These are phyloP conservation scores for Frankliniella fusca DNA, from an alignment of 2,888 invertebrate species.

Conservation along the genomic window DNA sequence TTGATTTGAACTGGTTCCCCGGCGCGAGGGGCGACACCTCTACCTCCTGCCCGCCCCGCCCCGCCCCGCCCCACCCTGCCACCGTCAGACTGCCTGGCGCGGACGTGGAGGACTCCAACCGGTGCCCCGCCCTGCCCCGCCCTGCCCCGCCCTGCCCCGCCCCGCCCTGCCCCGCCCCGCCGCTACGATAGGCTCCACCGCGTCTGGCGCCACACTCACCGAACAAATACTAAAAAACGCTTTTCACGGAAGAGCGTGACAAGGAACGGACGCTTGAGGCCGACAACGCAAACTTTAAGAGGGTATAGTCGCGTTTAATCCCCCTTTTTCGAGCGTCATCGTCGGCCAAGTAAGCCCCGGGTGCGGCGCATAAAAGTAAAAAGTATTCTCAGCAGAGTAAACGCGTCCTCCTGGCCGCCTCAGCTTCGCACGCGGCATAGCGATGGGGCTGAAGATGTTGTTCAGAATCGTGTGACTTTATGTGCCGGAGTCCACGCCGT, in stretches of 20 bases:
- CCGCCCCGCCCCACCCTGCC: not conserved
- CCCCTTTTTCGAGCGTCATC: too few relatives aligned
- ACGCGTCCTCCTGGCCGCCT: not conserved
- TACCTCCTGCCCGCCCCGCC: not conserved
- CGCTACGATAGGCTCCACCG: not conserved
- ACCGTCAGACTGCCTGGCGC: not conserved
- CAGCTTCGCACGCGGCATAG: not conserved
- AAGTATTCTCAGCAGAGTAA: not conserved
- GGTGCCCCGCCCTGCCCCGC: not conserved
- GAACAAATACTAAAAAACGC: not conserved
- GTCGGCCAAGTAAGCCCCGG: too few relatives aligned
- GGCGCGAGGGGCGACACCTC: constrained; percentile 6
- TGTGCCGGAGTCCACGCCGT: not conserved
- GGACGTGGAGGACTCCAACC: not conserved
- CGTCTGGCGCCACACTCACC: too few relatives aligned
- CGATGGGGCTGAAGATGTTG: constrained; percentile 11
- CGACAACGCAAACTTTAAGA: not conserved
- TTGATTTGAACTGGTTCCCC: constrained; percentile 13
- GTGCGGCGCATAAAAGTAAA: not conserved
- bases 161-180: not conserved
- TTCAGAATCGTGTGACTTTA: constrained; percentile 11
- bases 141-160: not conserved
- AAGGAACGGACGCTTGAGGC: not conserved
- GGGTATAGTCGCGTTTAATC: not conserved
- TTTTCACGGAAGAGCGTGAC: not conserved